Evolutionary conservation across 2,888 invertebrate species (phyloP).

Genomic region (Drymonia ruficornis): DNA sequence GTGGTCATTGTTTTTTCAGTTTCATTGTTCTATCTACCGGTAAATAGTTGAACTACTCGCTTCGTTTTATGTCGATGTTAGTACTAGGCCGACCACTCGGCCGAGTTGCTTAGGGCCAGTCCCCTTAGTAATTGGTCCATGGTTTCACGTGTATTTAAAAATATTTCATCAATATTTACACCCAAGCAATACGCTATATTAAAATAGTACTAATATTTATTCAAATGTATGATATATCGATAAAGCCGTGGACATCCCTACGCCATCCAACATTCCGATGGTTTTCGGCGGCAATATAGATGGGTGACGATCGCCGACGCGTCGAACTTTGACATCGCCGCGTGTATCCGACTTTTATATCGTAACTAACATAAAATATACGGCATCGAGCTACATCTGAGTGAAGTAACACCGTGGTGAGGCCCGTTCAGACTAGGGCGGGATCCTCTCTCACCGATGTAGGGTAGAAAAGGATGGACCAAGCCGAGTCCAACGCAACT

Average conservation of each 20-base stretch:
- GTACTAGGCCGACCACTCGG: too few relatives aligned
- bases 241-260: not conserved
- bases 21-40: too few relatives aligned
- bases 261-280: slow-evolving; percentile 38
- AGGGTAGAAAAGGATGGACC: not conserved
- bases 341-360: slow-evolving; percentile 38
- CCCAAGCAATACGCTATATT: not conserved
- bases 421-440: not conserved
- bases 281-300: slow-evolving; percentile 35
- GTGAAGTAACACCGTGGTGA: slow-evolving; percentile 20
- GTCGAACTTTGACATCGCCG: slow-evolving; percentile 50
- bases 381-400: slow-evolving; percentile 26
- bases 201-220: not conserved
- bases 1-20: too few relatives aligned
- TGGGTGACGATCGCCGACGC: slow-evolving; percentile 35
- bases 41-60: too few relatives aligned
- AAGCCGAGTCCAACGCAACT: too few relatives aligned
- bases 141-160: too few relatives aligned
- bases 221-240: not conserved
- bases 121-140: too few relatives aligned
- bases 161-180: too few relatives aligned
- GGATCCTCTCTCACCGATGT: not conserved
- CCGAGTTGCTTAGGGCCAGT: too few relatives aligned
- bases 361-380: slow-evolving; percentile 30
- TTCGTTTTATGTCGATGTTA: too few relatives aligned